phyloP scores from a whole-genome alignment of 2,888 invertebrate species.

The Chirona hameri region DNA sequence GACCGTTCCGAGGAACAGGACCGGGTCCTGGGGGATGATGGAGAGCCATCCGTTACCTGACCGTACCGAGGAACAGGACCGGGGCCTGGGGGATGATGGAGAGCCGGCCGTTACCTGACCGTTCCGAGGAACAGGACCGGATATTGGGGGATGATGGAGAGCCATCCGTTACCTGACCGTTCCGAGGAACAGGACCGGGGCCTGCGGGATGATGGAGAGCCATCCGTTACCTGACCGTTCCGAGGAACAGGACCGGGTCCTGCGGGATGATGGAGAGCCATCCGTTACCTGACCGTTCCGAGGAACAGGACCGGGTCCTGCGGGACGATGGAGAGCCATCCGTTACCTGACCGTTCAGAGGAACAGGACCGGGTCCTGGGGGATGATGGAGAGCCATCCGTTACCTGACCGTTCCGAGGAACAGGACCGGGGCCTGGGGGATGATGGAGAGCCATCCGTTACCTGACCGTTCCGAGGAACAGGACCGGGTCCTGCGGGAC shows the following conservation, averaged over 20 bases:
- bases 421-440: slow-evolving; percentile 62
- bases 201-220: too few species aligned
- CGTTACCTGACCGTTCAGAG: slow-evolving; percentile 55
- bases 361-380: slow-evolving; percentile 62
- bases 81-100: too few species aligned
- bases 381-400: too few species aligned
- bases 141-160: too few species aligned
- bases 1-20: slow-evolving; percentile 58
- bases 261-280: too few species aligned
- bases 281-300: slow-evolving; percentile 55
- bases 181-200: slow-evolving; percentile 59
- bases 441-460: too few species aligned
- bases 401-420: slow-evolving; percentile 57
- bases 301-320: slow-evolving; percentile 62
- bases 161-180: slow-evolving; percentile 54
- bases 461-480: slow-evolving; percentile 58
- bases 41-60: slow-evolving; percentile 54
- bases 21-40: slow-evolving; percentile 64
- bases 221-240: slow-evolving; percentile 55
- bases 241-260: slow-evolving; percentile 60
- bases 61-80: slow-evolving; percentile 57
- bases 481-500: slow-evolving; percentile 61
- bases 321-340: too few species aligned
- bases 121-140: slow-evolving; percentile 60
- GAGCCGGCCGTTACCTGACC: slow-evolving; percentile 52